Evolutionary conservation across 1,140 invertebrate species (phyloP), one percentile per base, ranked within the genome.

Genomic region (Tetranychus urticae): DNA sequence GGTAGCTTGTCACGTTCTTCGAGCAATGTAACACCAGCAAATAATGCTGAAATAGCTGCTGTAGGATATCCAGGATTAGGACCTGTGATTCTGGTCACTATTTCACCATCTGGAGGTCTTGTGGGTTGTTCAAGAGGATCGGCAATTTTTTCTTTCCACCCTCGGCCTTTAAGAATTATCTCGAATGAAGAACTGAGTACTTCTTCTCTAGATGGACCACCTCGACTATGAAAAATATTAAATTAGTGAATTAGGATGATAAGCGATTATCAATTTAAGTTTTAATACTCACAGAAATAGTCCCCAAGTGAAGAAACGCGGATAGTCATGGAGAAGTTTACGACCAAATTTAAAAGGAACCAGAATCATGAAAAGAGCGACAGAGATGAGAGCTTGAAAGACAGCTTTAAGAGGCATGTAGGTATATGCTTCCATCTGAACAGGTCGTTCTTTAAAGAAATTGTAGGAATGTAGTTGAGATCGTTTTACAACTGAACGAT

Each of bases 91-190:
- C 48, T 5, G 14, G n/a, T 33, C 58, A 23, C 6, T 6, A 69
- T 79, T 0, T 80, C 81, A 46, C 80, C 75, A 60, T 81, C 78
- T 3, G 83, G 81, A 55, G 76, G 70, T 4, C 73, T 71, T 1
- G 74, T 64, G 61, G 80, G 78, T 1, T 72, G 73, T 33, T 52
- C 31, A 5, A 52, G 14, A 6, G 48, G 48, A 52, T 52, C 48
- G 6, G 14, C 48, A 14, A 52, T 5, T 23, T 14, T 52, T 14
- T 52, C 48, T n/a, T 23, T 33, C 48, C 48, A 52, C 14, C 48
- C 48, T 85, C 87, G 93, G 0, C 90, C 90, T 56, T 77, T 71
- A 0, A 82, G 86, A 67, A 80, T 73, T 61, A 92, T 77, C 10
- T 73, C 76, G 66, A 87, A 87, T 42, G 73, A 71, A 0, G 75